phyloP scores from a whole-genome alignment of 2,888 invertebrate genomes.

The Marasmarcha lunaedactyla region DNA sequence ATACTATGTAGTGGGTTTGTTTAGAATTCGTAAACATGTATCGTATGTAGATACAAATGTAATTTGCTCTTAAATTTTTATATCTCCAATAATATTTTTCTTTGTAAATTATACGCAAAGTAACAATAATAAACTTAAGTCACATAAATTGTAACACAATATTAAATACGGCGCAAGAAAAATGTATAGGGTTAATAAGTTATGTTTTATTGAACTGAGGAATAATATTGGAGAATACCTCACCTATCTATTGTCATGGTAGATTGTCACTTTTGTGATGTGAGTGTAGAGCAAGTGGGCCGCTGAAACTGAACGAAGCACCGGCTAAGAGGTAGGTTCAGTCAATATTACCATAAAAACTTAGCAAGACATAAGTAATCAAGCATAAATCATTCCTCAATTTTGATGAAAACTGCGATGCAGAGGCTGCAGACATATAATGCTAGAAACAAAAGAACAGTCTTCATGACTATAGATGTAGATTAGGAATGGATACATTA shows the following conservation, averaged over 20 bases:
- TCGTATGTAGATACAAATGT: constrained; percentile 15
- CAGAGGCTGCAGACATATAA: constrained; percentile 43
- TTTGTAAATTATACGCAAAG: no score
- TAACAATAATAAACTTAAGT: no score
- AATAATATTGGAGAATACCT: constrained; percentile 63
- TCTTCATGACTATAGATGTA: constrained; percentile 66
- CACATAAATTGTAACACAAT: no score
- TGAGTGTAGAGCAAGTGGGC: constrained; percentile 56
- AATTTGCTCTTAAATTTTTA: constrained; percentile 6
- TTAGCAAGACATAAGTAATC: constrained; percentile 9
- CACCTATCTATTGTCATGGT: constrained; percentile 65
- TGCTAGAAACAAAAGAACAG: constrained; percentile 53
- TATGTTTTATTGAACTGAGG: constrained; percentile 24
- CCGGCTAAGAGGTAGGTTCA: constrained; percentile 66
- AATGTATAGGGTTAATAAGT: no score
- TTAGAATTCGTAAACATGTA: no score
- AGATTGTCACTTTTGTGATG: constrained; percentile 67
- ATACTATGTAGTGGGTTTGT: no score
- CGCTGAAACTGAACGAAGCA: constrained; percentile 55
- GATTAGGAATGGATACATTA: constrained; percentile 21
- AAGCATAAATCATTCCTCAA: constrained; percentile 43
- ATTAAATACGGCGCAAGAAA: no score
- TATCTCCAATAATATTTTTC: constrained; percentile 62
- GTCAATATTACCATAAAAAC: constrained; percentile 34
- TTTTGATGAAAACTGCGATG: constrained; percentile 42